Evolutionary conservation across 37 sponge, comb jelly and placozoan genomes (phyloP).

Genomic region (Beroe forskalii): DNA sequence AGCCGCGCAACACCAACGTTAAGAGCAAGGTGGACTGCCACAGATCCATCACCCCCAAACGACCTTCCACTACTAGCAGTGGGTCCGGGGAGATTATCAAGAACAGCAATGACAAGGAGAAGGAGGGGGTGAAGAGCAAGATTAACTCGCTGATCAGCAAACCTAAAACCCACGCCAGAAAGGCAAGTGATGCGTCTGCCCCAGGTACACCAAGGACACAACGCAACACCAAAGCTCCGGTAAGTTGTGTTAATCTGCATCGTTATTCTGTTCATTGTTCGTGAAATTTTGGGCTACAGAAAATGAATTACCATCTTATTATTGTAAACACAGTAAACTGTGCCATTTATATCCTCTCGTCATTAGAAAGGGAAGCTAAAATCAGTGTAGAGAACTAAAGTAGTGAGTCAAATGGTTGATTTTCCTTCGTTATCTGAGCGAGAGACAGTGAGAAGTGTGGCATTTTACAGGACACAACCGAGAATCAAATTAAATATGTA

Average conservation of each 20-base stretch:
- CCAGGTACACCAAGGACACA: conserved; percentile 14
- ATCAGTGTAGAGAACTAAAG: neutral
- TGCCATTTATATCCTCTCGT: neutral
- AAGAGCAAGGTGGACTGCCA: conserved; percentile 64
- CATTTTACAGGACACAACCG: no score
- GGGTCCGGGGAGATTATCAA: conserved; percentile 52
- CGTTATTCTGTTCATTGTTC: no score
- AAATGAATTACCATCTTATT: no score
- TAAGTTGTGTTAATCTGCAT: no score
- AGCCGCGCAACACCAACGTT: neutral
- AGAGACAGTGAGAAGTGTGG: no score
- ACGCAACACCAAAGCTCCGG: neutral
- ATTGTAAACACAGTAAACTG: no score
- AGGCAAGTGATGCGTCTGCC: neutral
- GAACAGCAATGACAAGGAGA: conserved; percentile 24
- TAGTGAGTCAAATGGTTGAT: conserved; percentile 35
- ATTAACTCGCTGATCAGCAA: conserved; percentile 32
- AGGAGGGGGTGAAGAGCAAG: conserved; percentile 19
- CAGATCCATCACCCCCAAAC: conserved; percentile 2
- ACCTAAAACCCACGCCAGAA: neutral
- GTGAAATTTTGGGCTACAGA: no score
- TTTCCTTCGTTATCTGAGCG: neutral
- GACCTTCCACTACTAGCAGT: neutral
- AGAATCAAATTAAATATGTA: no score
- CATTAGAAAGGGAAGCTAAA: neutral